Conservation (phyloP, 2,113 vertebrate genomes). For the Cyanocitta stelleri region DNA sequence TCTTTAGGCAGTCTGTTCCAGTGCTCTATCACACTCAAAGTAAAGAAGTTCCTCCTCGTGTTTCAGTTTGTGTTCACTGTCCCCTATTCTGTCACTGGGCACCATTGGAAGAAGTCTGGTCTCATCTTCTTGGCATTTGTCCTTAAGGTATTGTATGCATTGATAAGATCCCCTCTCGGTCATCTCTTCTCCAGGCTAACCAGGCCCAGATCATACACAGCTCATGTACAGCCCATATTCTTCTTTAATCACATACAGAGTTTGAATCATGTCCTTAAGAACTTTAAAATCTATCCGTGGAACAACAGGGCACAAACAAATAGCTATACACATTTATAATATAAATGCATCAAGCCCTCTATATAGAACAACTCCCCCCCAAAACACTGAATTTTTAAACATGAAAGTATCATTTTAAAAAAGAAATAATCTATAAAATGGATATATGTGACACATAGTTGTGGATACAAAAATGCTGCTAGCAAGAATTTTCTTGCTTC, state of each 20-base stretch:
- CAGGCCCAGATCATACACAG: neutral
- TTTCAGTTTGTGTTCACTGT: neutral
- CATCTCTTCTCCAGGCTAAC: neutral
- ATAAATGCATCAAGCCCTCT: neutral
- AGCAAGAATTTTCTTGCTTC: too few relatives aligned
- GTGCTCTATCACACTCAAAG: neutral
- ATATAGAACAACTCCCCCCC: fast-evolving
- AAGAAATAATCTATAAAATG: neutral
- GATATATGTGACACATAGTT: neutral
- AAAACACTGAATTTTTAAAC: neutral
- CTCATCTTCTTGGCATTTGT: neutral
- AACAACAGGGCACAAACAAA: neutral
- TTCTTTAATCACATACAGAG: neutral
- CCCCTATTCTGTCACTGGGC: neutral
- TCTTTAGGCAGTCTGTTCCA: neutral
- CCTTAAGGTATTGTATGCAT: neutral
- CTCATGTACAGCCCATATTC: neutral
- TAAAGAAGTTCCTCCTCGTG: neutral
- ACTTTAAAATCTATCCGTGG: neutral
- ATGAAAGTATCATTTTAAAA: neutral
- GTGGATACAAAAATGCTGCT: too few relatives aligned
- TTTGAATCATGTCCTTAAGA: neutral
- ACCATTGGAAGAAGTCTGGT: neutral
- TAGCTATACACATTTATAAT: neutral
- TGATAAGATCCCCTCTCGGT: neutral